Base-by-base conservation (phyloP, 2,797 vertebrate genomes). In the Girardinus metallicus region DNA sequence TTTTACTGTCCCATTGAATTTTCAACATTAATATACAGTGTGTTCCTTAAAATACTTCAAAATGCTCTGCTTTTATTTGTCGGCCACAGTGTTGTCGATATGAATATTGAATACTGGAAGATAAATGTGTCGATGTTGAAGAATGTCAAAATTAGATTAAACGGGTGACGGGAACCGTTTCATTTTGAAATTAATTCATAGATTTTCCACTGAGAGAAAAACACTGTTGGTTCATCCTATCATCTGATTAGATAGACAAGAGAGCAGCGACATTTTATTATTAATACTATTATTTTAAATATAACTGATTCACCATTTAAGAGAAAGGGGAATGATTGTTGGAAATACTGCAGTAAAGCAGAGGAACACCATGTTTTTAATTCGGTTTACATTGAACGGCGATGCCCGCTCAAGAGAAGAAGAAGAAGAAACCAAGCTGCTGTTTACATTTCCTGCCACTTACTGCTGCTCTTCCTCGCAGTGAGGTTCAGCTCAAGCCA, bases 381-480 rank as follows among this genome's bases (percentile, higher is more conserved):
- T 23, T 66, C 60, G 62, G 18, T 23, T 36, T 10, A 18, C 15
- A 34, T 18, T 34, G 7, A 64, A 55, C 12, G 26, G 51, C 23
- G 51, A 26, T 53, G 51, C 8, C 23, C 8, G 10, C 51, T 53
- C 55, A n/a, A 53, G 51, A 10, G 53, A 29, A 29, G 29, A 43
- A 13, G 41, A n/a, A 70, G 66, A 70, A 70, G 68, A 71, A 71
- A 29, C 68, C 41, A 71, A 16, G 68, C 68, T 9, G 43, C 26
- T 71, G 60, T 91, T 93, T 90, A 93, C 80, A 82, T 90, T 86
- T 89, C 84, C 89, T 87, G 84, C 91, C 91, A 91, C 89, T 92
- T 86, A 81, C 85, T 84, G 91, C 83, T 89, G 82, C 84, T 86
- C 78, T 71, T 84, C 83, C 82, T 87, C 82, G 18, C 87, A 84